Evolutionary conservation across 30 jellyfish, hydroid and myxozoan genomes (phyloP).

Genomic region (Aurelia sp.): DNA sequence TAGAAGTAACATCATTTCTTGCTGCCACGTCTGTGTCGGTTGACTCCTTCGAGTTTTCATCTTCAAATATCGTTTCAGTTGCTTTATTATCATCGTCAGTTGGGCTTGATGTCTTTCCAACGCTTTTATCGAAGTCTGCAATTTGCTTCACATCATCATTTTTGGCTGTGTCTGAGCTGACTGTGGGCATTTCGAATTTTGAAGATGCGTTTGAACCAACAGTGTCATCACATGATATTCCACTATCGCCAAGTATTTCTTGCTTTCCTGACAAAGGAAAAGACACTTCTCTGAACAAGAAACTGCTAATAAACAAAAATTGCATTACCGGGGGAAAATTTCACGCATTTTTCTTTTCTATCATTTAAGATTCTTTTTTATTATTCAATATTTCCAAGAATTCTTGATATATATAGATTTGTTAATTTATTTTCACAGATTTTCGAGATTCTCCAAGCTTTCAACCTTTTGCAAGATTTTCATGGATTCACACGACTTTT

Average conservation of each 20-base stretch:
- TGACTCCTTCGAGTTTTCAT: conserved; percentile 2
- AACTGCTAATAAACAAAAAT: no score
- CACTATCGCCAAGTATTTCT: conserved; percentile 38
- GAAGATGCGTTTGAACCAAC: background rate
- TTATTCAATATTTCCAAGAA: no score
- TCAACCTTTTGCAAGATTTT: no score
- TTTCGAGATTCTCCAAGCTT: no score
- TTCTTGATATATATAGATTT: no score
- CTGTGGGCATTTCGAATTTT: background rate
- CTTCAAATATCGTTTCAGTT: conserved; percentile 1
- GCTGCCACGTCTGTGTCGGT: background rate
- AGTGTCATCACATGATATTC: conserved; percentile 28
- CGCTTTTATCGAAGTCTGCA: conserved; percentile 11
- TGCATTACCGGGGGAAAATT: no score
- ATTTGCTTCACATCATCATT: background rate
- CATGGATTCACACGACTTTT: no score
- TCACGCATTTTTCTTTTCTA: no score
- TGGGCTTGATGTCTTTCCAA: conserved; percentile 35
- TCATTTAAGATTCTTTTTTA: no score
- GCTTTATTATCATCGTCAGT: conserved; percentile 2
- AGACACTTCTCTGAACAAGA: no score
- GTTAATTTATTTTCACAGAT: no score
- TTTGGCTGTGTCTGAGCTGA: background rate
- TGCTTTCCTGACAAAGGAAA: background rate
- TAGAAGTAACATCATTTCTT: background rate